Evolutionary conservation across 2,888 invertebrate species (phyloP).

Genomic region (Ophion obscuratus): DNA sequence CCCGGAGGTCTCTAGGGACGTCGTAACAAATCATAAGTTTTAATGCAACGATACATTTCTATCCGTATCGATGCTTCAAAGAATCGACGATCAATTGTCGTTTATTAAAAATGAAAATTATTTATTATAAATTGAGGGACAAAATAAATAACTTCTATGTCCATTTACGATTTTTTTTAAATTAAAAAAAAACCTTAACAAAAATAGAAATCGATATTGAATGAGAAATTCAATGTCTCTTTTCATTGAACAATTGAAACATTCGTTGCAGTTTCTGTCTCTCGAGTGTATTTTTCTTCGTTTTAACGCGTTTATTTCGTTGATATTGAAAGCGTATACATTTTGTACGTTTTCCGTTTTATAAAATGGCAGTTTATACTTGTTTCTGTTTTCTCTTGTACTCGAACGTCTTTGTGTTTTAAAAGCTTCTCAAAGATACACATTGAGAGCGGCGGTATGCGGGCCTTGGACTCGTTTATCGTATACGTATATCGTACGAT

Average conservation of each 20-base stretch:
- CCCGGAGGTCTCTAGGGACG: background rate
- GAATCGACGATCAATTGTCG: background rate
- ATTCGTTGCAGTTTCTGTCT: no score
- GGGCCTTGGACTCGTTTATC: background rate
- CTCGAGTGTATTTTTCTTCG: no score
- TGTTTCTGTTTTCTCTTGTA: background rate
- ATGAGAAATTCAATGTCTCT: no score
- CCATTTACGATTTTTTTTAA: no score
- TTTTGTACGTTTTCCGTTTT: background rate
- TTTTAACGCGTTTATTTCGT: no score
- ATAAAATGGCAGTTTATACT: background rate
- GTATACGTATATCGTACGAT: conserved; percentile 6
- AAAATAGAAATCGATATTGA: no score
- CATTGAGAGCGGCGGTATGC: conserved; percentile 5
- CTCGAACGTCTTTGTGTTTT: background rate
- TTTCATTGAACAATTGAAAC: no score
- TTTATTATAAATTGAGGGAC: background rate
- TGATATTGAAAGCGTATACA: no score
- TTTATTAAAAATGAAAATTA: background rate
- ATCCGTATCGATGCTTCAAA: background rate
- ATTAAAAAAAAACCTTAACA: no score
- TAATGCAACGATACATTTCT: background rate
- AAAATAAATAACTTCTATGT: no score
- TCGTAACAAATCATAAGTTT: background rate
- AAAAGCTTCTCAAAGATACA: conserved; percentile 22